Evolutionary conservation across 2,113 vertebrate genomes (phyloP), one percentile per base, ranked within the genome.

Genomic region (Equus quagga): DNA sequence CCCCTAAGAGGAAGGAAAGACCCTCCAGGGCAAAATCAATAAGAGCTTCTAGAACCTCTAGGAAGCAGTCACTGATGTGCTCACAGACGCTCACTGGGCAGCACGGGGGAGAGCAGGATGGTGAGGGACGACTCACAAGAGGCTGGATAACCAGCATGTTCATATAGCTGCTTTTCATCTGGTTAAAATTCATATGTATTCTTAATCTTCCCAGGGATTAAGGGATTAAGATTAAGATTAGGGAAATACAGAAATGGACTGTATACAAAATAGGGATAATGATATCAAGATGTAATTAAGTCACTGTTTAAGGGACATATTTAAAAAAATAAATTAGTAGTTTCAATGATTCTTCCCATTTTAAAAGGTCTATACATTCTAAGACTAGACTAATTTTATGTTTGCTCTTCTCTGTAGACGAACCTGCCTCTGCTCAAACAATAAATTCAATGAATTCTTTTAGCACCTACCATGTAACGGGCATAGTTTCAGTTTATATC

Each of bases 311-410:
- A 26, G 36, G 67, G 46, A 14, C 26, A 85, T 6, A 23, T 95
- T 94, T 33, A 21, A 75, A 93, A 82, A 95, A 58, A 75, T 67
- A 41, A 75, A 24, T 56, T 76, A 60, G 44, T 44, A 58, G 41
- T 89, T 75, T 33, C 19, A 91, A 33, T 73, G 28, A 90, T 70
- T 96, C 80, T 75, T 87, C 75, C 14, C 83, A 6, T 46, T 51
- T 94, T 93, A 80, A 76, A 83, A 49, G 51, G 79, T 83, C n/a
- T 36, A 8, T 83, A n/a, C 5, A 56, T 86, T 88, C 86, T 58
- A 89, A 62, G 13, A 36, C 9, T 54, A 80, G 28, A 65, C 14
- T 70, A 26, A 33, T 64, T 89, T 72, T 54, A 88, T 84, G 72
- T 88, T 75, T 60, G 13, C 21, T 60, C n/a, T 67, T 26, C 81